phyloP scores from a whole-genome alignment of 2,113 vertebrate genomes.

The Scatophagus argus region DNA sequence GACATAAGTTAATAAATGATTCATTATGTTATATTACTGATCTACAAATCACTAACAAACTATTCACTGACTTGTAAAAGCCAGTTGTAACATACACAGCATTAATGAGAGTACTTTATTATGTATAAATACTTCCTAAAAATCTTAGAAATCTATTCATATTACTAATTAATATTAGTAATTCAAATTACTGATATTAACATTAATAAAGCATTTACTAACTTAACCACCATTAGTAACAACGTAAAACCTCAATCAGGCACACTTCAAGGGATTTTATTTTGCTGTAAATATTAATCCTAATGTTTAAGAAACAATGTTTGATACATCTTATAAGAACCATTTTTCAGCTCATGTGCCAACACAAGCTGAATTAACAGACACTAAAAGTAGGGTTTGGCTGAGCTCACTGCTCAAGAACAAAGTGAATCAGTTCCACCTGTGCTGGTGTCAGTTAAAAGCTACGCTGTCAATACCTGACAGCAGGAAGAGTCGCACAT shows the following conservation, averaged over 20 bases:
- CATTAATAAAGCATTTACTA: not conserved
- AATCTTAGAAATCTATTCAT: too few relatives aligned
- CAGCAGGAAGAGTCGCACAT: not conserved
- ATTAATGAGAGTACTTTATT: too few relatives aligned
- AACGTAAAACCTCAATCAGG: not conserved
- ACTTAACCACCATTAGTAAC: too few relatives aligned
- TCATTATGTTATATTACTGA: constrained; percentile 1
- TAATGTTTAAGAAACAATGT: not conserved
- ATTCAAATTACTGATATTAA: too few relatives aligned
- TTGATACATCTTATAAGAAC: too few relatives aligned
- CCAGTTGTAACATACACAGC: too few relatives aligned
- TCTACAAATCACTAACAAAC: too few relatives aligned
- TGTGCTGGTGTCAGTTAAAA: not conserved
- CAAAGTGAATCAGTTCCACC: not conserved
- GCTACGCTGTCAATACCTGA: not conserved
- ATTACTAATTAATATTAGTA: too few relatives aligned
- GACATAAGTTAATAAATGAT: not conserved
- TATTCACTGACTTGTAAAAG: too few relatives aligned
- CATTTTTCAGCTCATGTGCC: not conserved
- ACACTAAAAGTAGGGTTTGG: not conserved
- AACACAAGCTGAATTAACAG: not conserved
- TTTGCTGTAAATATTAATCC: not conserved
- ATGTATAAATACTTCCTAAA: too few relatives aligned
- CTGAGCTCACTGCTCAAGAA: not conserved
- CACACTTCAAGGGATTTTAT: not conserved